Evolutionary conservation across 2,797 vertebrate species (phyloP).

Genomic region (Myotis pilosus): DNA sequence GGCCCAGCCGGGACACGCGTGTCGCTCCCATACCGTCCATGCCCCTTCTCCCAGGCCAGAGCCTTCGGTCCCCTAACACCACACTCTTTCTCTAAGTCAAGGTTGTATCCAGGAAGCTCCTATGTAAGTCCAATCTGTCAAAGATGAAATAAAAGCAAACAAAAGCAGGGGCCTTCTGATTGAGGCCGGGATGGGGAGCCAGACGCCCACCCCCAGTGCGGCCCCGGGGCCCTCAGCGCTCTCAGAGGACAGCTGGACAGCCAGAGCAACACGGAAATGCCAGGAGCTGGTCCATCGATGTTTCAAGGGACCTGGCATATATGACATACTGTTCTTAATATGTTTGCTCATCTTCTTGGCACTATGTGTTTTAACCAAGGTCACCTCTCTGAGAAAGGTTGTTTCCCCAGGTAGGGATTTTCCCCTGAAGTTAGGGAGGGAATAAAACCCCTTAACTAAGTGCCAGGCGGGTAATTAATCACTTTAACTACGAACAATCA

Average conservation of each 20-base stretch:
- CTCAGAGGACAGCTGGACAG: neutral
- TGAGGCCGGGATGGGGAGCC: neutral
- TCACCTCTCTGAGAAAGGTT: no score
- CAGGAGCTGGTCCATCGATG: no score
- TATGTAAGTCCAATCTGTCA: neutral
- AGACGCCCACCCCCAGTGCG: fast-evolving
- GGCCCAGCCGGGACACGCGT: neutral
- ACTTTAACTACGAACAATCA: no score
- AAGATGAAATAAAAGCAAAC: neutral
- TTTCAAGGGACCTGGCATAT: no score
- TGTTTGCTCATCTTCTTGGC: no score
- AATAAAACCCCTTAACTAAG: no score
- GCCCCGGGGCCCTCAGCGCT: neutral
- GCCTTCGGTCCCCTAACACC: neutral
- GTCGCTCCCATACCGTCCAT: fast-evolving
- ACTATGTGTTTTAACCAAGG: no score
- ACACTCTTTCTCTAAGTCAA: neutral
- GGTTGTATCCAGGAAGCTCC: neutral
- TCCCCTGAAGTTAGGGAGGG: no score
- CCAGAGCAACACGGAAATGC: neutral
- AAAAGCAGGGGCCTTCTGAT: neutral
- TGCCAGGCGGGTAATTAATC: no score
- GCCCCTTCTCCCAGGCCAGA: neutral
- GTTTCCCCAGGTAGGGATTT: no score
- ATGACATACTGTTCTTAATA: no score